Conservation (phyloP, 2,797 vertebrate species). For the Podarcis lilfordi region DNA sequence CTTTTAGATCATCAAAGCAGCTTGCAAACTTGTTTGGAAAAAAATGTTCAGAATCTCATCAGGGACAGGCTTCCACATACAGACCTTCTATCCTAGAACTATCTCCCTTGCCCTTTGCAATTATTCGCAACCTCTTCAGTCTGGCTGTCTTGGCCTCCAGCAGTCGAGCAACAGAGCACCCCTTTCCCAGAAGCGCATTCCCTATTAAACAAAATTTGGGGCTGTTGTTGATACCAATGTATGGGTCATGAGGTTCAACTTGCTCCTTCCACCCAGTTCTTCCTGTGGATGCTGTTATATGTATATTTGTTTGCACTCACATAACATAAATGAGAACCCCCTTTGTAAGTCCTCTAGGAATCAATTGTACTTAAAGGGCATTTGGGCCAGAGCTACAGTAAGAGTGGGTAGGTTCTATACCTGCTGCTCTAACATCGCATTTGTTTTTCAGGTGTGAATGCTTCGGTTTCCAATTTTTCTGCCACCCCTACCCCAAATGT, state of each 20-base stretch:
- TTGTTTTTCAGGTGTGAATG: constrained; percentile 72
- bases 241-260: neutral
- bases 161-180: neutral
- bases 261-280: too few species aligned
- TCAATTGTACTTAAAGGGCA: neutral
- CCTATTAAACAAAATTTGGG: neutral
- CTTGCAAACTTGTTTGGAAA: neutral
- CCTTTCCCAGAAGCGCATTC: neutral
- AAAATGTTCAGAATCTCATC: neutral
- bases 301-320: neutral
- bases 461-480: constrained; percentile 72
- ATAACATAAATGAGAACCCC: neutral
- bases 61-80: neutral
- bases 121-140: neutral
- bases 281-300: neutral
- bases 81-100: neutral
- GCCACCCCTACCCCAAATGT: constrained; percentile 68
- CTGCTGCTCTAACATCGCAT: neutral
- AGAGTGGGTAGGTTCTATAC: neutral
- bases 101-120: neutral
- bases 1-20: too few species aligned
- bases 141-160: neutral
- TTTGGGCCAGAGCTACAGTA: neutral
- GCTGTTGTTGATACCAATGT: neutral
- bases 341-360: neutral